Conservation (phyloP, 1,140 invertebrate genomes). For the Drosophila seguyi region DNA sequence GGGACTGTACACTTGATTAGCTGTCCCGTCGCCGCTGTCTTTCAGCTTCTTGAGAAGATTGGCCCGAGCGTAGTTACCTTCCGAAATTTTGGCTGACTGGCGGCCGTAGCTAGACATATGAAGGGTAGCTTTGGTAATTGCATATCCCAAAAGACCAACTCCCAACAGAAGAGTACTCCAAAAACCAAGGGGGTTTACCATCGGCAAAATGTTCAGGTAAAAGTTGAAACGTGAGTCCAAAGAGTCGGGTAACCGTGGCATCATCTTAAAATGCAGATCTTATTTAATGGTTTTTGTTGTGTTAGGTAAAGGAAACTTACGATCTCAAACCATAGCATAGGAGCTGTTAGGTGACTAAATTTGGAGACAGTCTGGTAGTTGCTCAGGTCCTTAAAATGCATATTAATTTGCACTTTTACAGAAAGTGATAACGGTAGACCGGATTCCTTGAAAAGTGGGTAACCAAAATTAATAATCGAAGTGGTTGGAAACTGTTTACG, state of each 20-base stretch:
- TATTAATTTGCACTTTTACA: conserved; percentile 93
- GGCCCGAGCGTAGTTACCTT: conserved; percentile 64
- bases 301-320: conserved; percentile 87
- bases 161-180: conserved; percentile 88
- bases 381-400: conserved; percentile 90
- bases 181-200: conserved; percentile 87
- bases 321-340: conserved; percentile 93
- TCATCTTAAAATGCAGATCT: conserved; percentile 86
- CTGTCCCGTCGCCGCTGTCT: conserved; percentile 29
- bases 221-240: conserved; percentile 89
- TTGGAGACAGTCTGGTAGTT: conserved; percentile 87
- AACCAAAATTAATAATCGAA: conserved; percentile 12
- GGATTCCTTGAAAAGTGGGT: conserved; percentile 86
- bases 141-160: conserved; percentile 85
- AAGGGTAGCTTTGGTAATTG: conserved; percentile 78
- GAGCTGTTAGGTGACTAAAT: conserved; percentile 90
- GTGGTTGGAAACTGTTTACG: neutral
- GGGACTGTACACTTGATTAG: conserved; percentile 58
- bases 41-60: conserved; percentile 58
- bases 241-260: conserved; percentile 88
- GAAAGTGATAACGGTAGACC: conserved; percentile 91
- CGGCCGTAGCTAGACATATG: conserved; percentile 67
- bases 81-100: conserved; percentile 54
- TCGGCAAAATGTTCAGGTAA: conserved; percentile 90
- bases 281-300: neutral